Conservation (phyloP, 2,888 invertebrate species). For the Tetranychus piercei region DNA sequence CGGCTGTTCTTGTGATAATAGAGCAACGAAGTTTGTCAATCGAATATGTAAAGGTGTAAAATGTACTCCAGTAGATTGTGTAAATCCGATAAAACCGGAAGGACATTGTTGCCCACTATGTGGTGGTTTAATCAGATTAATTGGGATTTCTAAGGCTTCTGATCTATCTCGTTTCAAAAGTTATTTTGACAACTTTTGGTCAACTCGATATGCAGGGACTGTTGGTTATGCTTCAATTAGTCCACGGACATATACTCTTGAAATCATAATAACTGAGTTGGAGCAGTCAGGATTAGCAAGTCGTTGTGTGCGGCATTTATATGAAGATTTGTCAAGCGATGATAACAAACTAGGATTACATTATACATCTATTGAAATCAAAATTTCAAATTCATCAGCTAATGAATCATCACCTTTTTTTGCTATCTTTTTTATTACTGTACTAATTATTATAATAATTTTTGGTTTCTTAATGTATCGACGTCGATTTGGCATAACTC, state of each 20-base stretch:
- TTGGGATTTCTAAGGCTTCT: neutral
- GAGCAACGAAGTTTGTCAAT: neutral
- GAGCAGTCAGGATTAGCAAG: neutral
- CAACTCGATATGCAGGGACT: neutral
- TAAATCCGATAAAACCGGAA: neutral
- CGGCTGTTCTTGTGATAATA: neutral
- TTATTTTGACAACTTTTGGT: neutral
- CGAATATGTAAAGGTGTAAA: neutral
- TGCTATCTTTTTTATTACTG: neutral
- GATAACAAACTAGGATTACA: neutral
- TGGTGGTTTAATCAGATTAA: neutral
- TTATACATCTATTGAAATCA: neutral
- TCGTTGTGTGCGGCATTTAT: neutral
- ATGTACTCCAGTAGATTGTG: neutral
- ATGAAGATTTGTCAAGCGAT: neutral
- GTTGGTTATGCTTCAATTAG: neutral
- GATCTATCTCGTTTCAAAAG: neutral
- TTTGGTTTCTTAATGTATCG: neutral
- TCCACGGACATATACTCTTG: neutral
- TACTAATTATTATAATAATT: neutral
- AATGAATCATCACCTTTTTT: neutral
- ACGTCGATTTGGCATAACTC: neutral
- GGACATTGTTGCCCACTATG: slow-evolving; percentile 9
- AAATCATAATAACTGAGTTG: neutral
- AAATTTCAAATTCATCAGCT: neutral